Conservation (phyloP, 1,140 invertebrate genomes). For the Conopomorpha cramerella region DNA sequence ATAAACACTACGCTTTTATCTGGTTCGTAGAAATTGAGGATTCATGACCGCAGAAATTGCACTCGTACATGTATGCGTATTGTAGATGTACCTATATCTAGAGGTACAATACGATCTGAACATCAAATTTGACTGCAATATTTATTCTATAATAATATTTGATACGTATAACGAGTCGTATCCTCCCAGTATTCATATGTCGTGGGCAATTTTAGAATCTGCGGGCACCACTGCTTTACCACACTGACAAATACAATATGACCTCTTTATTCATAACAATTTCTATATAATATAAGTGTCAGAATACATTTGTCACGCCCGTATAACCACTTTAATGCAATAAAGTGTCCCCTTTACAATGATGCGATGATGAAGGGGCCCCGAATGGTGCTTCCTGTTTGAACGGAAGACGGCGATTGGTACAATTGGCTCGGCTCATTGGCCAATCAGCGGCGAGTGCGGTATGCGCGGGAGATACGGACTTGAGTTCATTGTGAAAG, state of each 20-base stretch:
- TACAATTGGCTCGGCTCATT: conserved; percentile 44
- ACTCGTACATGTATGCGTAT: too few relatives aligned
- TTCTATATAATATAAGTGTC: too few relatives aligned
- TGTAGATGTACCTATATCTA: conserved; percentile 17
- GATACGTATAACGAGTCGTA: conserved; percentile 39
- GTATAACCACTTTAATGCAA: conserved; percentile 51
- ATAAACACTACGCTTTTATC: too few relatives aligned
- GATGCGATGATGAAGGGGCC: conserved; percentile 47
- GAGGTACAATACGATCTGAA: conserved; percentile 27
- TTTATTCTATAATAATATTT: too few relatives aligned
- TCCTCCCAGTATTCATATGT: conserved; percentile 32
- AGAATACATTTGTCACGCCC: conserved; percentile 21
- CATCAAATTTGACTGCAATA: conserved; percentile 40
- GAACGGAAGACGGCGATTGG: conserved; percentile 54
- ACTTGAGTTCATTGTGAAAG: too few relatives aligned
- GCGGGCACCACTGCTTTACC: conserved; percentile 26
- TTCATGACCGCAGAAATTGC: too few relatives aligned
- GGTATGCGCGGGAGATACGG: too few relatives aligned
- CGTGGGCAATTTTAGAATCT: conserved; percentile 38
- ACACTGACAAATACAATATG: too few relatives aligned
- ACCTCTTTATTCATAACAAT: too few relatives aligned
- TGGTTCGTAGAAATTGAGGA: too few relatives aligned
- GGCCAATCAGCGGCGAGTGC: conserved; percentile 50
- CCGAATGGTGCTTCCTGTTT: conserved; percentile 46
- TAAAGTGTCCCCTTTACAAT: conserved; percentile 44